A percentile compares a stretch with the other conserved stretches of the same genome.
These are phyloP conservation scores for Sterrhoptilus dennistouni DNA, from an alignment of 2,113 vertebrate species.

Conservation along the genomic window DNA sequence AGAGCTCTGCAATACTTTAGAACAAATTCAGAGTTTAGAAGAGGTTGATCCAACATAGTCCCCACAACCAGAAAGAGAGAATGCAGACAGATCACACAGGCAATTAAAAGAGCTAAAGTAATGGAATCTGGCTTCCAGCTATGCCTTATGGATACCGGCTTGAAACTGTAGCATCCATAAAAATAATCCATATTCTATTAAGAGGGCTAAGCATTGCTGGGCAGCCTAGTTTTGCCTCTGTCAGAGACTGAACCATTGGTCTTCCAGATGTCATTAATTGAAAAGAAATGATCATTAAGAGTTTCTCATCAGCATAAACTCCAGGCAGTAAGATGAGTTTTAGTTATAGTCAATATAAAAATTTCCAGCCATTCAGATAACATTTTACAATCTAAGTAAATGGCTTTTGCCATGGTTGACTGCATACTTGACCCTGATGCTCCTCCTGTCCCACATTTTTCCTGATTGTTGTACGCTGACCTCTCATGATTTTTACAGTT, in stretches of 20 bases:
- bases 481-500: background rate
- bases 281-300: background rate
- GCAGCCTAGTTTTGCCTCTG: background rate
- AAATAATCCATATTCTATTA: constrained; percentile 42
- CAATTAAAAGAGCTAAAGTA: constrained; percentile 4
- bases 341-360: background rate
- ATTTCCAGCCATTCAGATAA: background rate
- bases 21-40: background rate
- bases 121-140: constrained; percentile 40
- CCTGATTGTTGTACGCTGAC: background rate
- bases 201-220: background rate
- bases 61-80: background rate
- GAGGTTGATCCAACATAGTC: background rate
- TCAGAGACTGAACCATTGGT: background rate
- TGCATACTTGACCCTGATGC: background rate
- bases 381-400: background rate
- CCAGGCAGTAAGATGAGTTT: background rate
- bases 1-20: background rate
- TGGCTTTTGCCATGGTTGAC: background rate
- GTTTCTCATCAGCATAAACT: background rate
- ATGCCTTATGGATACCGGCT: background rate
- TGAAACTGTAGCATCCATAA: constrained; percentile 3
- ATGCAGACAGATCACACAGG: background rate
- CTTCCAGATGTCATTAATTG: background rate
- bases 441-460: background rate